Evolutionary conservation across 2,113 vertebrate genomes (phyloP), one percentile per base, ranked within the genome.

Genomic region (Calidris pygmaea): DNA sequence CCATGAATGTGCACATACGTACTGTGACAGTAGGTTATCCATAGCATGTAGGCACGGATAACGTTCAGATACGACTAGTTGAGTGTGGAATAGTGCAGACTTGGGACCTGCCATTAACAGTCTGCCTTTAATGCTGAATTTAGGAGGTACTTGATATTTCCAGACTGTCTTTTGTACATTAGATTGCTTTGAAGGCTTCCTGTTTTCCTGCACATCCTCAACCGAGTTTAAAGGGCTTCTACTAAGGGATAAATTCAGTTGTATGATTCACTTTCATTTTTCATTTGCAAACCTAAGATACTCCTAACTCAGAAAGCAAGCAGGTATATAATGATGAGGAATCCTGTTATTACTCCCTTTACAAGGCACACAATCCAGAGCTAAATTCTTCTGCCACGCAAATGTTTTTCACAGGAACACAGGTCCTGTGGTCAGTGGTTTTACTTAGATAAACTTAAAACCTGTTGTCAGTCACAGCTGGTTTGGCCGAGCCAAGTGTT

Each of bases 31-130:
- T 5, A 27, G 32, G 47, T 16, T 85, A 45, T 47, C 29, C 12
- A 0, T 56, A n/a, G 23, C 3, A 0, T 0, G 4, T 50, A 39
- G 29, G 7, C 29, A 2, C 30, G 29, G 39, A 8, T 74, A 30
- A 58, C 14, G 76, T 85, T 18, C 58, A 90, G 27, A 6, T 22
- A 32, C 0, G 4, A 4, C 19, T 22, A 10, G 7, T 2, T 62
- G 58, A 56, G 7, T 7, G 15, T 72, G 45, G 55, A 77, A 53
- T 9, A 15, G 17, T 10, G 43, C 30, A 62, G 53, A 14, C 24
- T 52, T 1, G 2, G 34, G 14, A 26, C 43, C 35, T 89, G 67
- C 35, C 7, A 3, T 20, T 10, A 53, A 18, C 13, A 63, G 8
- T 27, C 37, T 55, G 37, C n/a, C 74, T 53, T 67, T 48, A 73